Conservation (phyloP, 2,797 vertebrate species). For the Nasua narica region DNA sequence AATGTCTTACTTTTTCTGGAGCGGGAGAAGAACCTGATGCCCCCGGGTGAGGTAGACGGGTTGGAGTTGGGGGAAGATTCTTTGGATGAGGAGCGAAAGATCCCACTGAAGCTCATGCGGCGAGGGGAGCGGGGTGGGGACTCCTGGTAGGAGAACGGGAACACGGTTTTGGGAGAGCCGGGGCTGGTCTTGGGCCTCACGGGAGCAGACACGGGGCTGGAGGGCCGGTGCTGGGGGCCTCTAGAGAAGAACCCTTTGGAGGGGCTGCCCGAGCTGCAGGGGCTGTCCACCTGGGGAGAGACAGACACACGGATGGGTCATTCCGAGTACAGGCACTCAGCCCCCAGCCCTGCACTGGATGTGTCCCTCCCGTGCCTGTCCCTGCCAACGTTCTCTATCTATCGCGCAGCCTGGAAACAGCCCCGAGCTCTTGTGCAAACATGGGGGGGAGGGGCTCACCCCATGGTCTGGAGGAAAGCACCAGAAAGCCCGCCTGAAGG, state of each 20-base stretch:
- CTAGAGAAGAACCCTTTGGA: constrained; percentile 90
- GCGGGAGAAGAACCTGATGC: constrained; percentile 96
- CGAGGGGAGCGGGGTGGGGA: constrained; percentile 95
- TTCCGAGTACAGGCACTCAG: fast-evolving
- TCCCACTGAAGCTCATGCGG: constrained; percentile 96
- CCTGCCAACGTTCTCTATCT: fast-evolving
- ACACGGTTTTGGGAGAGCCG: constrained; percentile 91
- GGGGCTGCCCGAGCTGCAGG: constrained; percentile 86
- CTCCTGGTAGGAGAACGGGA: constrained; percentile 92
- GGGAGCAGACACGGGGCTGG: constrained; percentile 90
- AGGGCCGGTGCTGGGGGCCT: constrained; percentile 85
- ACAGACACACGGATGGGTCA: neutral
- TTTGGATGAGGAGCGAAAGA: constrained; percentile 95
- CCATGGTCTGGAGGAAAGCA: neutral
- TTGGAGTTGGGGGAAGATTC: constrained; percentile 89
- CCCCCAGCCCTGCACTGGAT: neutral
- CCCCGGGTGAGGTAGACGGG: constrained; percentile 88
- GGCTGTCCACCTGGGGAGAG: constrained; percentile 88
- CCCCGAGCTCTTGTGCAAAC: neutral
- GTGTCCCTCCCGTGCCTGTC: fast-evolving
- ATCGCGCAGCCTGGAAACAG: no score
- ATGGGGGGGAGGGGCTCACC: neutral
- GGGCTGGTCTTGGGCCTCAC: constrained; percentile 87
- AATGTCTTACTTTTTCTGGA: constrained; percentile 93
- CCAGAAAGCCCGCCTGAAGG: fast-evolving